phyloP scores from a whole-genome alignment of 2,113 vertebrate species.

The Hypocryptadius cinnamomeus region DNA sequence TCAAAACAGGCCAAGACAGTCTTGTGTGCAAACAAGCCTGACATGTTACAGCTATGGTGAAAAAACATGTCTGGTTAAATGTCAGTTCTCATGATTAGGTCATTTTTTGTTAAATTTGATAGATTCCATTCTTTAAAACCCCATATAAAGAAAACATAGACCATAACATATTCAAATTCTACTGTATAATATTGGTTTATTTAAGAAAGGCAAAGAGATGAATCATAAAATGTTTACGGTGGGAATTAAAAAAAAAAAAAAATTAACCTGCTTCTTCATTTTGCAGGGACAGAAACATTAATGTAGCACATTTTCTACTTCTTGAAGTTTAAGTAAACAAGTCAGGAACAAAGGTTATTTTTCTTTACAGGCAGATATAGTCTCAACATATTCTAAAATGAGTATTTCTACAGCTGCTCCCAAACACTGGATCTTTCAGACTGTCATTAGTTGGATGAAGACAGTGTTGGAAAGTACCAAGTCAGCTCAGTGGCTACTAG shows the following conservation, averaged over 20 bases:
- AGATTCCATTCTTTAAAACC: not conserved
- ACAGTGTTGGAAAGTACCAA: not conserved
- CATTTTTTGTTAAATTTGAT: not conserved
- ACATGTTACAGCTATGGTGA: conserved; percentile 67
- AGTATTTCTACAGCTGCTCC: not conserved
- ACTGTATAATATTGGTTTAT: not conserved
- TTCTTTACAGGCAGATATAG: not conserved
- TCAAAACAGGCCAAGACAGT: conserved; percentile 62
- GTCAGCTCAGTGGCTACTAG: not conserved
- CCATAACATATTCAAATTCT: not conserved
- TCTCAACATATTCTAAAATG: not conserved
- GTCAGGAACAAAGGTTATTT: not conserved
- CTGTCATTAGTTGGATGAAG: not conserved
- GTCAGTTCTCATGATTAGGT: conserved; percentile 36
- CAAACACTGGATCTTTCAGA: not conserved
- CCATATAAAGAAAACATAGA: not conserved
- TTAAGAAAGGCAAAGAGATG: conserved; percentile 64
- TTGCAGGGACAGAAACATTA: not conserved
- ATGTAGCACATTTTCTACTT: not conserved
- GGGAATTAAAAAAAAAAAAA: not conserved
- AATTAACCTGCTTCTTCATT: not conserved
- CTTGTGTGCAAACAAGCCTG: conserved; percentile 75
- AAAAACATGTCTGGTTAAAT: conserved; percentile 58
- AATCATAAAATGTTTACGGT: conserved; percentile 18
- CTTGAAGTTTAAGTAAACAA: not conserved